Percentiles rank a stretch among this genome's conserved stretches.
Conservation (phyloP, 2,797 vertebrate genomes). For the Triplophysa yarkandensis region DNA sequence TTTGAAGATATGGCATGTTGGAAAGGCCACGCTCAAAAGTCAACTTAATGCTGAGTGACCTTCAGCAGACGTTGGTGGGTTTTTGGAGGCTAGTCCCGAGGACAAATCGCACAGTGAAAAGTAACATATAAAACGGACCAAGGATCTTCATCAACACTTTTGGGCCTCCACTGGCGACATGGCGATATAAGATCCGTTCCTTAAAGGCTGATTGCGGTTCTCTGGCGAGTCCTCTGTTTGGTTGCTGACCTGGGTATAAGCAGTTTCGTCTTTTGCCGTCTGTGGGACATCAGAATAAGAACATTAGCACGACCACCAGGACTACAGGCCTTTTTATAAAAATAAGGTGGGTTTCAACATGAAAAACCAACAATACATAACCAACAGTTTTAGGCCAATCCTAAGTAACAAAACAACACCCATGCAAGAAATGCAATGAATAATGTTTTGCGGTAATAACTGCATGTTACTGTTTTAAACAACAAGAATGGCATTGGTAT, state of each 20-base stretch:
- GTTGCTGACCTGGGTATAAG: conserved; percentile 80
- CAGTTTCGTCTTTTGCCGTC: conserved; percentile 80
- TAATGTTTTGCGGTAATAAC: conserved; percentile 33
- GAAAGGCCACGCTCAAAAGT: conserved; percentile 65
- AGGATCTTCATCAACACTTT: conserved; percentile 75
- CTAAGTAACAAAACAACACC: conserved; percentile 4
- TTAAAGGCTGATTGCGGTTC: conserved; percentile 68
- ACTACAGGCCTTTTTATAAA: conserved; percentile 10
- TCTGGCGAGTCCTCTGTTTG: conserved; percentile 75
- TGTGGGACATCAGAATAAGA: conserved; percentile 52
- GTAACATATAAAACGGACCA: conserved; percentile 31
- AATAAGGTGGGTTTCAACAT: background rate
- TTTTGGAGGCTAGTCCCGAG: conserved; percentile 51
- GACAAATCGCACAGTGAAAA: conserved; percentile 54
- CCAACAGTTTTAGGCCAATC: background rate
- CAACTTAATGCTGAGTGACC: conserved; percentile 58
- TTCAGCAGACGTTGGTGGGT: conserved; percentile 63
- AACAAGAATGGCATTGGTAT: background rate
- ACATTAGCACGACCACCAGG: background rate
- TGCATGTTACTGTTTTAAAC: background rate
- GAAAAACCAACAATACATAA: background rate
- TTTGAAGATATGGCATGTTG: conserved; percentile 58
- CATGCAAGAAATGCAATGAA: conserved; percentile 34
- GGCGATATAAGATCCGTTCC: conserved; percentile 81
- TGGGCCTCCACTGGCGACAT: conserved; percentile 82